phyloP scores from a whole-genome alignment of 2,113 vertebrate species.

The Cavia porcellus region DNA sequence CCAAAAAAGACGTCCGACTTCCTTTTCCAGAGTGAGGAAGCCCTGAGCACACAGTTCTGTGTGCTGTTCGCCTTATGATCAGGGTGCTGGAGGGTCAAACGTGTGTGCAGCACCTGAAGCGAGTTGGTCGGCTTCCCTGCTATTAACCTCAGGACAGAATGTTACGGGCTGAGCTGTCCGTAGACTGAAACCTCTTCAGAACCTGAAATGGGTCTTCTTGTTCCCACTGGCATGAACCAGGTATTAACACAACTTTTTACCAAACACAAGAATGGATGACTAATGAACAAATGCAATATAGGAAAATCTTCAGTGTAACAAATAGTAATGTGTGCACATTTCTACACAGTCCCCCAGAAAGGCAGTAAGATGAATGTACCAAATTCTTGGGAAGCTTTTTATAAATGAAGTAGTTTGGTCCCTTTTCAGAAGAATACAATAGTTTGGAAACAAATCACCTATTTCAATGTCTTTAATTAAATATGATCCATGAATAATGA shows the following conservation, averaged over 20 bases:
- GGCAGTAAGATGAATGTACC: accelerated
- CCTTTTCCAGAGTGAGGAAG: not conserved
- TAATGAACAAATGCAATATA: not conserved
- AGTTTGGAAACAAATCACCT: not conserved
- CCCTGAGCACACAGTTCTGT: not conserved
- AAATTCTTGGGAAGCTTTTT: not conserved
- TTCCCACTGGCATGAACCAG: not conserved
- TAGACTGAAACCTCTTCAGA: not conserved
- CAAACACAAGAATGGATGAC: not conserved
- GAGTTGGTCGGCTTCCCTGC: not conserved
- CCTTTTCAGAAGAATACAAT: not conserved
- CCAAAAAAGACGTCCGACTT: not conserved
- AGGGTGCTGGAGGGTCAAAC: too few species aligned
- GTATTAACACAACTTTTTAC: not conserved
- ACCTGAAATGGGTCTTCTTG: not conserved
- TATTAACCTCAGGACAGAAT: not conserved
- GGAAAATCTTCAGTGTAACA: too few species aligned
- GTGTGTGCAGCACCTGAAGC: not conserved
- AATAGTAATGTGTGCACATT: not conserved
- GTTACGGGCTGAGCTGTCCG: not conserved
- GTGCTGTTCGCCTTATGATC: not conserved
- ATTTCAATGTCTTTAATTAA: not conserved
- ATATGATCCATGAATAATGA: not conserved
- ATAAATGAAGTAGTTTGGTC: not conserved
- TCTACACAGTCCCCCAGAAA: not conserved